phyloP scores from a whole-genome alignment of 2,113 vertebrate genomes.

The Meles meles region DNA sequence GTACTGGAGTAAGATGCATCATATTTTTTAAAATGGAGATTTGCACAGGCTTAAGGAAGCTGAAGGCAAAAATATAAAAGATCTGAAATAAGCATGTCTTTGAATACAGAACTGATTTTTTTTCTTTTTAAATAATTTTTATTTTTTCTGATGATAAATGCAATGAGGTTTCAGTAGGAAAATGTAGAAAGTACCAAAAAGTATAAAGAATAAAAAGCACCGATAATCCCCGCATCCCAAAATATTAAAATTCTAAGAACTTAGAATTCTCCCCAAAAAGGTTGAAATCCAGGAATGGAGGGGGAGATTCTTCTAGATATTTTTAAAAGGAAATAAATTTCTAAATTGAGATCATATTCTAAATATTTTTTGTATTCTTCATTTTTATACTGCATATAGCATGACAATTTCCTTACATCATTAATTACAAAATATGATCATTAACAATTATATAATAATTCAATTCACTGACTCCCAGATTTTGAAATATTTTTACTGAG shows the following conservation, averaged over 20 bases:
- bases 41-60: slow-evolving; percentile 22
- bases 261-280: background rate
- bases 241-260: background rate
- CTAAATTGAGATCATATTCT: slow-evolving; percentile 15
- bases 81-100: background rate
- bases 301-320: background rate
- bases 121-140: slow-evolving; percentile 25
- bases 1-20: background rate
- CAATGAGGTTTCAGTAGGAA: slow-evolving; percentile 11
- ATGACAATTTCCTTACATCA: background rate
- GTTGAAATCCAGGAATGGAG: background rate
- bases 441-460: background rate
- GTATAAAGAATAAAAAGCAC: background rate
- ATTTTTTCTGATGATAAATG: background rate
- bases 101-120: background rate
- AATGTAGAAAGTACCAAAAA: background rate
- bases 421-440: background rate
- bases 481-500: slow-evolving; percentile 18
- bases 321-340: background rate
- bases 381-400: background rate
- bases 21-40: slow-evolving; percentile 19
- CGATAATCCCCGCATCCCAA: background rate
- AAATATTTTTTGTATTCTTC: background rate
- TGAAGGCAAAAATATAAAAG: slow-evolving; percentile 13
- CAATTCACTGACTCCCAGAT: background rate